These are phyloP conservation scores for Zaprionus lineosus DNA, from an alignment of 2,888 invertebrate species.

Conservation along the genomic window DNA sequence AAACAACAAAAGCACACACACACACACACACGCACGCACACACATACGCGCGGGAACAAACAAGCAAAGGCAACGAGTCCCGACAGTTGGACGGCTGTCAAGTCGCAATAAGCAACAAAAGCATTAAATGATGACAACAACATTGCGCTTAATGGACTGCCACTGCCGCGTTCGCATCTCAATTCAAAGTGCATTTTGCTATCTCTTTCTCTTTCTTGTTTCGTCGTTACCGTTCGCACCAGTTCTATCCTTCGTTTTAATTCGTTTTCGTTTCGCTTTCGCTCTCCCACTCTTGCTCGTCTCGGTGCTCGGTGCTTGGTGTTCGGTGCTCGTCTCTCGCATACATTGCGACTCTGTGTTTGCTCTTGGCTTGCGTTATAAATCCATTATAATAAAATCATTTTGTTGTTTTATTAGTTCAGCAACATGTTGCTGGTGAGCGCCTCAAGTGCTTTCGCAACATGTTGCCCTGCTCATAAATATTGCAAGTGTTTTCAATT, in stretches of 20 bases:
- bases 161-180: constrained; percentile 66
- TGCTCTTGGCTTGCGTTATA: constrained; percentile 73
- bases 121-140: constrained; percentile 80
- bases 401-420: constrained; percentile 79
- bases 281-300: constrained; percentile 9
- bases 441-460: constrained; percentile 75
- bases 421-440: constrained; percentile 75
- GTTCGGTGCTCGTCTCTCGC: constrained; percentile 22
- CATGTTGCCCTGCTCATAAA: constrained; percentile 77
- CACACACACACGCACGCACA: constrained; percentile 2
- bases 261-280: constrained; percentile 8
- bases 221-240: constrained; percentile 3
- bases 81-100: constrained; percentile 53
- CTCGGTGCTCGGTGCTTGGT: constrained; percentile 4
- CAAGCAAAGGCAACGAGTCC: constrained; percentile 9
- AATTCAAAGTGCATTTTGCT: constrained; percentile 67
- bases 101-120: constrained; percentile 69
- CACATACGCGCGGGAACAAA: background rate
- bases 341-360: constrained; percentile 54
- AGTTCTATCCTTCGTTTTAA: background rate
- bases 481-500: constrained; percentile 81
- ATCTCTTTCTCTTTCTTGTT: constrained; percentile 4
- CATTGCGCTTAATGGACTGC: constrained; percentile 79
- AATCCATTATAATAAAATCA: constrained; percentile 80
- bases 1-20: constrained; percentile 15